A percentile compares a stretch with the other conserved stretches of the same genome.
phyloP scores from a whole-genome alignment of 1,140 invertebrate species.

The Drosophila baimaii region DNA sequence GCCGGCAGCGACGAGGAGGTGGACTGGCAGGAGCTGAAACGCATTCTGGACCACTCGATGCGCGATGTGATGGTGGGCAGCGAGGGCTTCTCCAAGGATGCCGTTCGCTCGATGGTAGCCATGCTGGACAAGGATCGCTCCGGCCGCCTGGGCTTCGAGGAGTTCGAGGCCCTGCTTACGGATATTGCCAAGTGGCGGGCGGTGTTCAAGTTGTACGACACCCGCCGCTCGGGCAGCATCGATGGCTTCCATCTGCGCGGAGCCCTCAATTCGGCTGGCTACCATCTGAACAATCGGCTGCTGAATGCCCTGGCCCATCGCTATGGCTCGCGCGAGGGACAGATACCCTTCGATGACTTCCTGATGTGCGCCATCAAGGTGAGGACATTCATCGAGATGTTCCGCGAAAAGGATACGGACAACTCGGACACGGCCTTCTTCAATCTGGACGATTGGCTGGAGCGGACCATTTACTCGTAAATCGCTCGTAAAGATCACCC shows the following conservation, averaged over 20 bases:
- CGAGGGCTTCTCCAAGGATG: constrained; percentile 94
- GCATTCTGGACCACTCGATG: constrained; percentile 97
- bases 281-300: constrained; percentile 94
- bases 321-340: constrained; percentile 93
- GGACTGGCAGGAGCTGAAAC: constrained; percentile 96
- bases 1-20: constrained; percentile 96
- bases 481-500: constrained; percentile 23
- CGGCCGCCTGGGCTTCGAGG: constrained; percentile 96
- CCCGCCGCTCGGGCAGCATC: constrained; percentile 91
- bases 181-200: constrained; percentile 95
- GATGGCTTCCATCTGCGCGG: constrained; percentile 93
- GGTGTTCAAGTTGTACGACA: constrained; percentile 95
- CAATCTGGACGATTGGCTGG: constrained; percentile 93
- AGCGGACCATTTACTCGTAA: constrained; percentile 90
- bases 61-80: constrained; percentile 86
- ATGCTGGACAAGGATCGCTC: constrained; percentile 97
- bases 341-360: constrained; percentile 96
- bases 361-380: constrained; percentile 96
- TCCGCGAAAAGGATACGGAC: constrained; percentile 89
- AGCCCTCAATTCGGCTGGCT: constrained; percentile 94
- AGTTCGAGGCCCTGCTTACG: constrained; percentile 95
- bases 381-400: constrained; percentile 96
- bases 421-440: constrained; percentile 90
- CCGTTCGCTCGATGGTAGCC: constrained; percentile 97
- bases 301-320: constrained; percentile 95